Conservation (phyloP, 2,888 invertebrate genomes). For the Malthinus seriepunctatus region DNA sequence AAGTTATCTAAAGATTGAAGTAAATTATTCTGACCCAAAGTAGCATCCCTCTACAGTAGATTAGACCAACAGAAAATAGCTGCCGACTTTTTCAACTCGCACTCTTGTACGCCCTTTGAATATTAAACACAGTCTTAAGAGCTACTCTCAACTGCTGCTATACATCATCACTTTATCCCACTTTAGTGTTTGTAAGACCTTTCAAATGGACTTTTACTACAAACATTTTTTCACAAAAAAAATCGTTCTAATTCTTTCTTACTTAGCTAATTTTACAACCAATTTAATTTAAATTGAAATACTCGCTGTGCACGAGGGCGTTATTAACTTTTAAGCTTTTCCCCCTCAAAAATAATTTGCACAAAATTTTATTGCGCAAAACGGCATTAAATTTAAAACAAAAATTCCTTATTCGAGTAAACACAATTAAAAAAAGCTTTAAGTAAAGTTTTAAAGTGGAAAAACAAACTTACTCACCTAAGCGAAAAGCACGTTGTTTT, state of each 20-base stretch:
- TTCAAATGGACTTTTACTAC: constrained; percentile 36
- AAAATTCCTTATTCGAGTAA: background rate
- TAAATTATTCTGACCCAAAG: constrained; percentile 36
- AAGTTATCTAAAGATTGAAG: constrained; percentile 29
- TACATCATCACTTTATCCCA: constrained; percentile 43
- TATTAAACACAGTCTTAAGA: constrained; percentile 44
- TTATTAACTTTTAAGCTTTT: background rate
- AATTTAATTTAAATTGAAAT: background rate
- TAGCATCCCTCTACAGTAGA: constrained; percentile 37
- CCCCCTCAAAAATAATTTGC: too few species aligned
- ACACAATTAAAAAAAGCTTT: background rate
- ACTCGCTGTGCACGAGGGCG: background rate
- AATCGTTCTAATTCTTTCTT: background rate
- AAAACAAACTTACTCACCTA: background rate
- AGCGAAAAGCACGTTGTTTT: too few species aligned
- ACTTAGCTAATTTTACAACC: background rate
- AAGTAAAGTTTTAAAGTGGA: background rate
- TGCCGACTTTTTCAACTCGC: constrained; percentile 43
- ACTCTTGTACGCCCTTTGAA: constrained; percentile 40
- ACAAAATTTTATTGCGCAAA: too few species aligned
- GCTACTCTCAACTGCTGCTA: constrained; percentile 40
- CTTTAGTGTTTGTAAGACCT: constrained; percentile 41
- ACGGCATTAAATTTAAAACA: too few species aligned
- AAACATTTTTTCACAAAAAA: constrained; percentile 9
- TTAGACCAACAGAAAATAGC: constrained; percentile 41